These are phyloP conservation scores for Belonocnema kinseyi DNA, from an alignment of 1,140 invertebrate genomes.

Conservation along the genomic window DNA sequence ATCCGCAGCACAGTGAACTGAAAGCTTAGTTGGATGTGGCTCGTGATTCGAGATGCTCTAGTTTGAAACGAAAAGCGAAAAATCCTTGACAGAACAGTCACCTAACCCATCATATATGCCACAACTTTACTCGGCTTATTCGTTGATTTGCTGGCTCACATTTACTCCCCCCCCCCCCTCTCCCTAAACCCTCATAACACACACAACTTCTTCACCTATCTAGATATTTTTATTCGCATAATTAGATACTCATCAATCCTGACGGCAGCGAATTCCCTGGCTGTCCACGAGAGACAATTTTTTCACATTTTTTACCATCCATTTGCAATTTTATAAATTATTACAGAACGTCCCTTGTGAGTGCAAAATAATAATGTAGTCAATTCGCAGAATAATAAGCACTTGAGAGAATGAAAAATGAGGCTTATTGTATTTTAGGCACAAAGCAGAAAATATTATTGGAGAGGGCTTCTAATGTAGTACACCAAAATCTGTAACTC, in stretches of 20 bases:
- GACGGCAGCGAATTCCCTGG: slow-evolving; percentile 37
- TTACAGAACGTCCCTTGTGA: neutral
- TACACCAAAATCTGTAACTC: no score
- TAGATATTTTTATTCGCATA: slow-evolving; percentile 60
- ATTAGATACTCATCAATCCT: slow-evolving; percentile 66
- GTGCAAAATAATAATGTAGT: neutral
- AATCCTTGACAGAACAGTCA: slow-evolving; percentile 25
- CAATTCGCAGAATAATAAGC: neutral
- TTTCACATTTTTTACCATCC: neutral
- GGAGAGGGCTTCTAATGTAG: no score
- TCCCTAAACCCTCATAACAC: neutral
- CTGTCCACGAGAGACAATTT: slow-evolving; percentile 21
- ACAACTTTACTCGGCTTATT: slow-evolving; percentile 32
- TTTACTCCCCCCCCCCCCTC: neutral
- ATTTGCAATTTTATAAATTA: neutral
- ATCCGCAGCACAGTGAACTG: slow-evolving; percentile 61
- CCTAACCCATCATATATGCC: slow-evolving; percentile 20
- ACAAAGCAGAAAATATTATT: no score
- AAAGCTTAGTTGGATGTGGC: slow-evolving; percentile 36
- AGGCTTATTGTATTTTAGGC: no score
- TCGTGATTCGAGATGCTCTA: slow-evolving; percentile 25
- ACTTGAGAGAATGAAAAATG: no score
- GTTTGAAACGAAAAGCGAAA: slow-evolving; percentile 34
- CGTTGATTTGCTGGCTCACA: neutral
- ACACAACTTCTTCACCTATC: slow-evolving; percentile 14